Evolutionary conservation across 1,140 invertebrate species (phyloP), one percentile per base, ranked within the genome.

Genomic region (Phymastichus coffea): DNA sequence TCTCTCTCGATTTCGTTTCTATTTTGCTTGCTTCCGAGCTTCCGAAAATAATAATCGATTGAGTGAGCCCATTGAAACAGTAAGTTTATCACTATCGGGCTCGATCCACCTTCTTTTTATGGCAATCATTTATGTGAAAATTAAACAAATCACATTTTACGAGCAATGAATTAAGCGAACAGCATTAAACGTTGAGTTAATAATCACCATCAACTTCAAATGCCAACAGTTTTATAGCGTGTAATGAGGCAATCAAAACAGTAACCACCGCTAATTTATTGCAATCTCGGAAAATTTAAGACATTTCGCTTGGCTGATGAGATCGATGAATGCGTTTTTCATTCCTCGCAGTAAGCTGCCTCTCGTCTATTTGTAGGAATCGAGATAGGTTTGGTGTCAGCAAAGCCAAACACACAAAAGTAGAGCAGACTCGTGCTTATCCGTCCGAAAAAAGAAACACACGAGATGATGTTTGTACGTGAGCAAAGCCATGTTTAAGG

Each of bases 261-360:
- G 53, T 37, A 37, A 17, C 37, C 46, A 56, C 37, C 25, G 17
- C 14, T 47, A n/a, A 46, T 47, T 56, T 35, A 56, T 23, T 22
- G 35, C 17, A 37, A 56, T 25, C 17, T 8, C n/a, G n/a, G 19
- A 19, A 15, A 38, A 46, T n/a, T 25, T 37, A 0, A 26, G 12
- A n/a, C 15, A 17, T 46, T 54, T 19, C 46, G 35, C 35, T 17
- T 33, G 19, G 20, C 20, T 33, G 17, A 41, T 19, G 17, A 37
- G 14, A 14, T 37, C 14, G 35, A 37, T 4, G 14, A 4, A 37
- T 10, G 26, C n/a, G n/a, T n/a, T n/a, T n/a, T n/a, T n/a, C n/a
- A n/a, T n/a, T n/a, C n/a, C n/a, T n/a, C n/a, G n/a, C n/a, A n/a
- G n/a, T n/a, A n/a, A n/a, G n/a, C n/a, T n/a, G n/a, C n/a, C n/a